These are phyloP conservation scores for Cacatua alba DNA, from an alignment of 2,113 vertebrate species.

Conservation along the genomic window DNA sequence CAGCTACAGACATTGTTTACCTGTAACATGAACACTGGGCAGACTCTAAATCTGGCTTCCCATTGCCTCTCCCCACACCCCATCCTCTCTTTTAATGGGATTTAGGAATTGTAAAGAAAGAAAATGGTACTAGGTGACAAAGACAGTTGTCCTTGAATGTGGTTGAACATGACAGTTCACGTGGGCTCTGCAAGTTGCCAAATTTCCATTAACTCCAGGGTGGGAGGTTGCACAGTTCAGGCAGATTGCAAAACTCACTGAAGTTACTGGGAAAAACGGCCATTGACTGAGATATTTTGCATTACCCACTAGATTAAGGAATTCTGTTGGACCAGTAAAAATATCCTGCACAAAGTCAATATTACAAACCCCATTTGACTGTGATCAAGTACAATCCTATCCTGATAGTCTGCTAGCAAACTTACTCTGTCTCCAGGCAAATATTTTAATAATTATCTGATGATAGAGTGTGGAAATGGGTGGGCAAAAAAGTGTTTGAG, in stretches of 20 bases:
- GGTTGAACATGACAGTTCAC: background rate
- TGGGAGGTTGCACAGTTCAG: background rate
- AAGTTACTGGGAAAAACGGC: background rate
- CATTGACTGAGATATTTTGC: background rate
- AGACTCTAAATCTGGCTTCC: background rate
- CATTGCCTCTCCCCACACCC: rapidly evolving
- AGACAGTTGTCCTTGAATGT: rapidly evolving
- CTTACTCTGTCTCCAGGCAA: background rate
- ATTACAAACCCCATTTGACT: background rate
- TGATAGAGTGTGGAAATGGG: background rate
- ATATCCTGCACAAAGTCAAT: background rate
- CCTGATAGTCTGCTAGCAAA: background rate
- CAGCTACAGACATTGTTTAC: background rate
- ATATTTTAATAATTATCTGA: slow-evolving; percentile 16
- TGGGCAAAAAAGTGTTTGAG: background rate
- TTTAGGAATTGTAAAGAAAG: background rate
- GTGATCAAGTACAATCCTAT: background rate
- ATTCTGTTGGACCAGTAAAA: background rate
- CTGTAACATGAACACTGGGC: background rate
- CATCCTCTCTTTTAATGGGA: rapidly evolving
- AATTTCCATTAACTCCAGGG: background rate
- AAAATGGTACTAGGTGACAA: background rate
- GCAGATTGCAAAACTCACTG: background rate
- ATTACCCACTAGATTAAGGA: background rate
- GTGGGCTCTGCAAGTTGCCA: rapidly evolving